Evolutionary conservation across 2,797 vertebrate species (phyloP).

Genomic region (Champsocephalus gunnari): DNA sequence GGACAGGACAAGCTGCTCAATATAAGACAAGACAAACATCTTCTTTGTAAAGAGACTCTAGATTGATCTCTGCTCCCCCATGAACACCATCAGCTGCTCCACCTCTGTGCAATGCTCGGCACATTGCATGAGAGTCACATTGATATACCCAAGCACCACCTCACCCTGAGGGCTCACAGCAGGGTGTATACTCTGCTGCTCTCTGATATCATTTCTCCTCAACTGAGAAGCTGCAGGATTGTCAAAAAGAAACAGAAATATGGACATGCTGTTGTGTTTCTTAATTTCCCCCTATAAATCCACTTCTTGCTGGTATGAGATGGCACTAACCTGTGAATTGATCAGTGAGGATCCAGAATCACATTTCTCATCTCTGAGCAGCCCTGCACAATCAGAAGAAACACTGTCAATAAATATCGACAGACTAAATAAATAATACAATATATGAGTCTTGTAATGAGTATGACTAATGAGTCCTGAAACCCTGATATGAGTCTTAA

Average conservation of each 20-base stretch:
- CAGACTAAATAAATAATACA: too few species aligned
- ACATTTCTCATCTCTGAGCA: background rate
- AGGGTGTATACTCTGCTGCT: too few species aligned
- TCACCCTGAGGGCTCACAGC: too few species aligned
- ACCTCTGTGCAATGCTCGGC: conserved; percentile 57
- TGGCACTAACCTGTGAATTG: background rate
- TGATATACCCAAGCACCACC: conserved; percentile 45
- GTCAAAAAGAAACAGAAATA: too few species aligned
- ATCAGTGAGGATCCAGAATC: background rate
- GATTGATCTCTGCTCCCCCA: background rate
- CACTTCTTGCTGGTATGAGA: background rate
- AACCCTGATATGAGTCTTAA: too few species aligned
- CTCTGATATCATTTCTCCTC: too few species aligned
- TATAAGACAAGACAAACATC: conserved; percentile 47
- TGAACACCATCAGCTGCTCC: conserved; percentile 53
- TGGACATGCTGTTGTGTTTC: too few species aligned
- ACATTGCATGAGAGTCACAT: conserved; percentile 59
- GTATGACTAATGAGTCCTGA: too few species aligned
- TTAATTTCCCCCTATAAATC: background rate
- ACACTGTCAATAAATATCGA: background rate
- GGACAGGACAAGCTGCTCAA: conserved; percentile 54
- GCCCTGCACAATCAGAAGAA: background rate
- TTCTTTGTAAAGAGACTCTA: conserved; percentile 42
- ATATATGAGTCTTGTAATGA: too few species aligned
- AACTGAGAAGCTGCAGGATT: too few species aligned